Evolutionary conservation across 2,797 vertebrate species (phyloP).

Genomic region (Rousettus madagascariensis): DNA sequence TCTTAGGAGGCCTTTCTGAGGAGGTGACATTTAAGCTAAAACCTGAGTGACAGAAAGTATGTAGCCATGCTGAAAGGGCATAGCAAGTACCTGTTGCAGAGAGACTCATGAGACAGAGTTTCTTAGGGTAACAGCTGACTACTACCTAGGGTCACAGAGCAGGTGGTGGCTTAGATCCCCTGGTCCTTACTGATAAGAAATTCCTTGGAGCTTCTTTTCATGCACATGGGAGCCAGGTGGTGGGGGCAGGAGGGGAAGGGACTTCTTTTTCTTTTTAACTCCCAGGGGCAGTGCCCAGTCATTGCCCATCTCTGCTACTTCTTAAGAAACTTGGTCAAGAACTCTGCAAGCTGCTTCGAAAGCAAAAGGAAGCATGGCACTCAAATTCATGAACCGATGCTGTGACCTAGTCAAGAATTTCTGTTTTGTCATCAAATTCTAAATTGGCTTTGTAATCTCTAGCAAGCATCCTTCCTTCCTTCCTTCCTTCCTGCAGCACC

Average conservation of each 20-base stretch:
- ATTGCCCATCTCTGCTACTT: neutral
- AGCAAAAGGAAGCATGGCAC: neutral
- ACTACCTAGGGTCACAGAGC: neutral
- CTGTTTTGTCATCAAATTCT: neutral
- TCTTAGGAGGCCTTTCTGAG: neutral
- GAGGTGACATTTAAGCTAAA: neutral
- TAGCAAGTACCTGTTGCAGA: neutral
- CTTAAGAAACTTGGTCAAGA: neutral
- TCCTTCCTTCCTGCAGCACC: neutral
- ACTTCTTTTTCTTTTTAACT: neutral
- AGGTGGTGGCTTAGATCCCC: rapidly evolving
- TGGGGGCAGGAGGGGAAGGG: neutral
- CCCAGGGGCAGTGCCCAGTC: rapidly evolving
- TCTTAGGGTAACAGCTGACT: neutral
- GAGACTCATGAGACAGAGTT: neutral
- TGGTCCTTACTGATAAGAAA: neutral
- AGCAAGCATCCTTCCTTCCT: neutral
- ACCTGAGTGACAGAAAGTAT: neutral
- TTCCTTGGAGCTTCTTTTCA: neutral
- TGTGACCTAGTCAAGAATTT: neutral
- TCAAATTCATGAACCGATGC: too few relatives aligned
- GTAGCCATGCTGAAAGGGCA: neutral
- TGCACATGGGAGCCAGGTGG: neutral
- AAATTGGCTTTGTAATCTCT: neutral
- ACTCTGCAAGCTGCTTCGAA: neutral